Conservation (phyloP, 2,888 invertebrate genomes). For the Pachycephus smyrnensis region DNA sequence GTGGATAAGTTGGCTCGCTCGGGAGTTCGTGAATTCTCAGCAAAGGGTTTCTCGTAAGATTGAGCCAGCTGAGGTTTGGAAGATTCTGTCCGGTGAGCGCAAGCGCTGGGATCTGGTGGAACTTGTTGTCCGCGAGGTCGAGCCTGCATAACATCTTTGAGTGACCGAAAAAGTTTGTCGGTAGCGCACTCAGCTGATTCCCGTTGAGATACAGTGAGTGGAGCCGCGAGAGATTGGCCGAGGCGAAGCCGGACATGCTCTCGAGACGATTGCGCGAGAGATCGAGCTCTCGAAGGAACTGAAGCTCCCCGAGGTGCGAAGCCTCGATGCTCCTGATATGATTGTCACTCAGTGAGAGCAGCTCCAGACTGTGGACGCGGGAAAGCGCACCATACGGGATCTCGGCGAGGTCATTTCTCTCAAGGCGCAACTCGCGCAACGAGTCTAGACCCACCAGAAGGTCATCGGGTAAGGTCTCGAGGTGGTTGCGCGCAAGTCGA, state of each 20-base stretch:
- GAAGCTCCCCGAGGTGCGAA: slow-evolving; percentile 80
- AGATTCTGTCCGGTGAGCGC: slow-evolving; percentile 81
- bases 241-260: slow-evolving; percentile 82
- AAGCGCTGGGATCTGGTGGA: slow-evolving; percentile 82
- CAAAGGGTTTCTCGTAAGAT: slow-evolving; percentile 87
- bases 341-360: slow-evolving; percentile 77
- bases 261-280: slow-evolving; percentile 82
- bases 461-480: slow-evolving; percentile 76
- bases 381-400: slow-evolving; percentile 84
- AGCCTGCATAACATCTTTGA: slow-evolving; percentile 79
- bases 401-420: slow-evolving; percentile 78
- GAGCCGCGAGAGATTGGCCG: slow-evolving; percentile 82
- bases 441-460: slow-evolving; percentile 81
- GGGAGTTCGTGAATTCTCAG: slow-evolving; percentile 80
- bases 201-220: slow-evolving; percentile 81
- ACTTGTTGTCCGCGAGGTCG: slow-evolving; percentile 83
- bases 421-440: slow-evolving; percentile 80
- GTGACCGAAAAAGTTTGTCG: slow-evolving; percentile 84
- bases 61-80: slow-evolving; percentile 80
- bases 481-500: slow-evolving; percentile 80
- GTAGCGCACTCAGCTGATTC: slow-evolving; percentile 80
- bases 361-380: slow-evolving; percentile 81
- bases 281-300: slow-evolving; percentile 80
- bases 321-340: slow-evolving; percentile 79
- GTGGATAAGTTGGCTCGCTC: slow-evolving; percentile 78